These are phyloP conservation scores for Anastatus disparis DNA, from an alignment of 1,140 invertebrate genomes.

Conservation along the genomic window DNA sequence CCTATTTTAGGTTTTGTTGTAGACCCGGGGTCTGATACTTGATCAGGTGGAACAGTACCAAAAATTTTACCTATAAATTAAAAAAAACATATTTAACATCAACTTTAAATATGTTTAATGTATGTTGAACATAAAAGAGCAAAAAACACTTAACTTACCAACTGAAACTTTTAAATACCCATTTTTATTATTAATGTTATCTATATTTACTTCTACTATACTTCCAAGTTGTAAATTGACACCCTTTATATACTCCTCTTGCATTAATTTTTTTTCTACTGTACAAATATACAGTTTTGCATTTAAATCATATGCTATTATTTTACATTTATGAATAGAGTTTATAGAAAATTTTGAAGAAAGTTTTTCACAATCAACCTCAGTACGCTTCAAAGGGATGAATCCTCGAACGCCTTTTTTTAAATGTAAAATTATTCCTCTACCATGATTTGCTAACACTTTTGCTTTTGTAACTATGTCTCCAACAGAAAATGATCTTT, in stretches of 20 bases:
- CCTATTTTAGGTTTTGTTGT: constrained; percentile 61
- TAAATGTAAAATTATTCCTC: constrained; percentile 70
- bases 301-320: constrained; percentile 70
- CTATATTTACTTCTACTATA: constrained; percentile 65
- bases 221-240: constrained; percentile 69
- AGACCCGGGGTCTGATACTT: constrained; percentile 50
- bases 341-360: constrained; percentile 64
- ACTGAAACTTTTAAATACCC: constrained; percentile 55
- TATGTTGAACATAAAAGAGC: no score
- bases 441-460: constrained; percentile 62
- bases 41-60: constrained; percentile 57
- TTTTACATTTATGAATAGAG: constrained; percentile 69
- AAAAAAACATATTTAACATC: no score
- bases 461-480: constrained; percentile 66
- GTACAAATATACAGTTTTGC: constrained; percentile 71
- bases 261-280: constrained; percentile 68
- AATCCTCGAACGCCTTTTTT: constrained; percentile 68
- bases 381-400: constrained; percentile 66
- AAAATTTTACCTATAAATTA: constrained; percentile 46
- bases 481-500: constrained; percentile 61
- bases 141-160: no score
- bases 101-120: no score
- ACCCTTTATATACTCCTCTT: constrained; percentile 64
- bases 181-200: constrained; percentile 45
- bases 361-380: constrained; percentile 62